Evolutionary conservation across 2,113 vertebrate species (phyloP).

Genomic region (Labrus mixtus): DNA sequence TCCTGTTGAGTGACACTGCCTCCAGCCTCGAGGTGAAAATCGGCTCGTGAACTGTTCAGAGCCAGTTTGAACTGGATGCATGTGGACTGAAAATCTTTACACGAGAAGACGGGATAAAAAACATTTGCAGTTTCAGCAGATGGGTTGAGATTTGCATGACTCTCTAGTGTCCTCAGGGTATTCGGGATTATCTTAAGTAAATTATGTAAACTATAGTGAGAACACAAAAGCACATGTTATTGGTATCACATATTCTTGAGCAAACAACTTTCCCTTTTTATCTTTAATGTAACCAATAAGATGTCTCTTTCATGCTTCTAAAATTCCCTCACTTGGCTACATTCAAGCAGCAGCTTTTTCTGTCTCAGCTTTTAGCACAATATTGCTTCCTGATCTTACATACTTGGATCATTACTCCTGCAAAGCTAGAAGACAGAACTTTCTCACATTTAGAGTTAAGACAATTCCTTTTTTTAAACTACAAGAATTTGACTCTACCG

Average conservation of each 20-base stretch:
- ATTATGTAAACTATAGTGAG: background rate
- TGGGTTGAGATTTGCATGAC: slow-evolving; percentile 5
- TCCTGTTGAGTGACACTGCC: slow-evolving; percentile 26
- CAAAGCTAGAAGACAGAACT: too few species aligned
- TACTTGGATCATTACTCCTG: background rate
- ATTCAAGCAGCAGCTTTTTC: too few species aligned
- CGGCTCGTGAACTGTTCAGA: slow-evolving; percentile 29
- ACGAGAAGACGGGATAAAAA: slow-evolving; percentile 8
- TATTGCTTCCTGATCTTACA: background rate
- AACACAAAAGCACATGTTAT: background rate
- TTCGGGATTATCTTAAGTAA: background rate
- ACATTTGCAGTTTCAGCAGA: background rate
- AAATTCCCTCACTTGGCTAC: too few species aligned
- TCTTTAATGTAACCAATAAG: slow-evolving; percentile 18
- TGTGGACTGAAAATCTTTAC: background rate
- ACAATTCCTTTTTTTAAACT: too few species aligned
- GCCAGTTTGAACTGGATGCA: slow-evolving; percentile 66
- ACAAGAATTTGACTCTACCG: too few species aligned
- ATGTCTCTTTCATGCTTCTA: background rate
- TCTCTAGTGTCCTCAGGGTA: background rate
- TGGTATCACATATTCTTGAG: background rate
- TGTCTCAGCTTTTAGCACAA: too few species aligned
- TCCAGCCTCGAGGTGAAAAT: slow-evolving; percentile 41
- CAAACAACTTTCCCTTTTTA: background rate
- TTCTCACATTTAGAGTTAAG: too few species aligned